These are phyloP conservation scores for Cyprinodon variegatus DNA, from an alignment of 2,113 vertebrate species.

Conservation along the genomic window DNA sequence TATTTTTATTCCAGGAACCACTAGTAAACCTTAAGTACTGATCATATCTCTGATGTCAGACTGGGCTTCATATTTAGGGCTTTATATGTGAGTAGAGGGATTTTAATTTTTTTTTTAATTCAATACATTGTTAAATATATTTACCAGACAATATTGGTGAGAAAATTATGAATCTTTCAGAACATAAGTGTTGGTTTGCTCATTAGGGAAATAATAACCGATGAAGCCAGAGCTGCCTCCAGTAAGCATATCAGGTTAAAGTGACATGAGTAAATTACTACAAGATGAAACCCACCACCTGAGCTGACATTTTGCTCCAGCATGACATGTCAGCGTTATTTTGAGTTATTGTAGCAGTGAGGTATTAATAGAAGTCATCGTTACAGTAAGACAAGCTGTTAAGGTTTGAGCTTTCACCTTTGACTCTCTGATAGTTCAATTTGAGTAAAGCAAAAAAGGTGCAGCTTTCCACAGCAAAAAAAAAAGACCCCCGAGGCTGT, in stretches of 20 bases:
- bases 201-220: conserved; percentile 42
- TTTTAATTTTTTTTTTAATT: too few species aligned
- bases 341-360: conserved; percentile 37
- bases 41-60: too few species aligned
- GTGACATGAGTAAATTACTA: conserved; percentile 65
- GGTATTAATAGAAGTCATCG: conserved; percentile 68
- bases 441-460: neutral
- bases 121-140: too few species aligned
- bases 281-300: conserved; percentile 61
- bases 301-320: conserved; percentile 61
- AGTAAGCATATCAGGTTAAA: conserved; percentile 61
- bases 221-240: conserved; percentile 22
- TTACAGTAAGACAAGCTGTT: conserved; percentile 48
- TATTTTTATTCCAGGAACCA: too few species aligned
- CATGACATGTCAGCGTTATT: conserved; percentile 35
- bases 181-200: conserved; percentile 14
- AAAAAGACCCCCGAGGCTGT: conserved; percentile 36
- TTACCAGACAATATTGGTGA: too few species aligned
- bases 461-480: conserved; percentile 20
- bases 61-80: too few species aligned
- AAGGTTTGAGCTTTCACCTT: conserved; percentile 22
- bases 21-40: too few species aligned
- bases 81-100: too few species aligned
- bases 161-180: neutral
- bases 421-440: conserved; percentile 6